Percentiles rank a stretch among this genome's conserved stretches.
Evolutionary conservation across 2,797 vertebrate genomes (phyloP).

Genomic region (Otus scops): DNA sequence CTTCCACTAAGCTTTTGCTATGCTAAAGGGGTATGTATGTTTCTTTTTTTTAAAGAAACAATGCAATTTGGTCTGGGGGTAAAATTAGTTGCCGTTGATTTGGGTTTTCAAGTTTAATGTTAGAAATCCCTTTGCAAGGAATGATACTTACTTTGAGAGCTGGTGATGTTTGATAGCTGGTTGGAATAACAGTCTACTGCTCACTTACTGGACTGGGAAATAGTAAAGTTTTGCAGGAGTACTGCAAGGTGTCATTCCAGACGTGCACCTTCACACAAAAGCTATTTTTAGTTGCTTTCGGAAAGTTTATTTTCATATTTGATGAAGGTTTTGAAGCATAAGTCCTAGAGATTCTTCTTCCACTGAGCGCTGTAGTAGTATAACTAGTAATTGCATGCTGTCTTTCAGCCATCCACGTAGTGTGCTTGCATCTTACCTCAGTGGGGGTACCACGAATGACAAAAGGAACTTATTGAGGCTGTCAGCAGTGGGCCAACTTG

Average conservation of each 20-base stretch:
- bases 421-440: not conserved
- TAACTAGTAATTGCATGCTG: not conserved
- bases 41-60: not conserved
- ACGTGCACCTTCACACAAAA: not conserved
- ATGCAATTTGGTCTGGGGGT: not conserved
- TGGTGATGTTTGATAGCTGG: not conserved
- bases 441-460: not conserved
- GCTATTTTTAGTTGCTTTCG: not conserved
- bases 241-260: not conserved
- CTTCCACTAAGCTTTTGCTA: not conserved
- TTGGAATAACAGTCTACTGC: not conserved
- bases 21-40: not conserved
- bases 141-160: not conserved
- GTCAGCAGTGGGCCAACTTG: not conserved
- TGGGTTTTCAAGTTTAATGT: not conserved
- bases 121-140: not conserved
- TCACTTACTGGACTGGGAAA: not conserved
- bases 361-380: not conserved
- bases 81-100: not conserved
- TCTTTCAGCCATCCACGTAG: not conserved
- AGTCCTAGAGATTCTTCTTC: not conserved
- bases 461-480: not conserved
- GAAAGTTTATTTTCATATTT: not conserved
- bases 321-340: not conserved
- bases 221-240: not conserved